These are phyloP conservation scores for Hypsopygia costalis DNA, from an alignment of 2,888 invertebrate species.

Conservation along the genomic window DNA sequence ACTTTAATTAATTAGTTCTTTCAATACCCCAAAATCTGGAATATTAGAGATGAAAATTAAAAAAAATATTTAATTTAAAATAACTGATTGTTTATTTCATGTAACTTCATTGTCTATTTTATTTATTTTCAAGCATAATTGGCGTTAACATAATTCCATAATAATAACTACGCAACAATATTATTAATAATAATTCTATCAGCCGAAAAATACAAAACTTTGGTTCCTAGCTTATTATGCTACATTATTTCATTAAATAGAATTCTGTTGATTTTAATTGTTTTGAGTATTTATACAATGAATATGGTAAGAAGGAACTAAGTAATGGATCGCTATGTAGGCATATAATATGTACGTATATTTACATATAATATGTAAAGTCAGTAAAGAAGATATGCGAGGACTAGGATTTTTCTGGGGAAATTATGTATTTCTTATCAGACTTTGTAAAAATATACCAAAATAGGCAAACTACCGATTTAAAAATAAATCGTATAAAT, in stretches of 20 bases:
- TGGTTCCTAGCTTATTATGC: slow-evolving; percentile 72
- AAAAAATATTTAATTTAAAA: slow-evolving; percentile 33
- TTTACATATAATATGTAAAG: too few species aligned
- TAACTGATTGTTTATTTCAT: slow-evolving; percentile 66
- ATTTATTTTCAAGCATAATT: slow-evolving; percentile 65
- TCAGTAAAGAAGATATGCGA: too few species aligned
- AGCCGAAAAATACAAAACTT: slow-evolving; percentile 74
- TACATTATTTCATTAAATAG: slow-evolving; percentile 41
- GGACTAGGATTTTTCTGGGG: too few species aligned
- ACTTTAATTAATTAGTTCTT: too few species aligned
- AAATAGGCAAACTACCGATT: too few species aligned
- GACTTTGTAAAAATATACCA: too few species aligned
- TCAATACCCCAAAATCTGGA: too few species aligned
- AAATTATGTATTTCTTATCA: too few species aligned
- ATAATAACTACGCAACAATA: slow-evolving; percentile 60
- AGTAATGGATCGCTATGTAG: neutral
- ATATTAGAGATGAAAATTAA: too few species aligned
- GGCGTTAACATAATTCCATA: slow-evolving; percentile 51
- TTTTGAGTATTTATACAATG: slow-evolving; percentile 45
- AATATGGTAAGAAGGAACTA: slow-evolving; percentile 11
- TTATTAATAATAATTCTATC: slow-evolving; percentile 40
- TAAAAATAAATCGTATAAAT: too few species aligned
- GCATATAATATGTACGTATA: too few species aligned
- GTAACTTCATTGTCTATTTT: slow-evolving; percentile 46
- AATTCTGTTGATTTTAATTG: slow-evolving; percentile 30